A percentile compares a stretch with the other conserved stretches of the same genome.
These are phyloP conservation scores for Aurelia coerulea DNA, from an alignment of 30 jellyfish, hydroid and myxozoan species.

Conservation along the genomic window DNA sequence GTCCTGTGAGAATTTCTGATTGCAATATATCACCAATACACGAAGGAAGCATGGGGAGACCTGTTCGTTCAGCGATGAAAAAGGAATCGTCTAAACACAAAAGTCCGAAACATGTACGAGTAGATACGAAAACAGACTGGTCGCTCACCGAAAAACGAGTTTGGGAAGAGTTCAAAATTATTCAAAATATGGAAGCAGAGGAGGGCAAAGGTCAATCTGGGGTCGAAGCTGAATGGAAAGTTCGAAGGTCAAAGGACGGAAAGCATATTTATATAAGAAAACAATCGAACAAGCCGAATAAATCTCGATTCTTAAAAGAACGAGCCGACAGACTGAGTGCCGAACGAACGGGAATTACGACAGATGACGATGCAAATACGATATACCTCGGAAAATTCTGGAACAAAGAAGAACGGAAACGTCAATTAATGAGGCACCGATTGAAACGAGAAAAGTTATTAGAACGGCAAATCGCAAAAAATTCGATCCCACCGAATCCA, in stretches of 20 bases:
- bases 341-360: conserved; percentile 93
- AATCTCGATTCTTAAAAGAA: conserved; percentile 76
- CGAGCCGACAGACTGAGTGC: conserved; percentile 89
- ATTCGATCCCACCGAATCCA: conserved; percentile 65
- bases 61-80: conserved; percentile 65
- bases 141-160: conserved; percentile 90
- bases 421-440: conserved; percentile 84
- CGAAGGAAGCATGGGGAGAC: conserved; percentile 16
- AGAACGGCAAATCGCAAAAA: conserved; percentile 76
- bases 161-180: conserved; percentile 96
- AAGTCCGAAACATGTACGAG: conserved; percentile 83
- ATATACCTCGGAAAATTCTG: conserved; percentile 92
- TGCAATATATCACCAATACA: conserved; percentile 26
- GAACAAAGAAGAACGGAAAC: conserved; percentile 91
- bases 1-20: conserved; percentile 42
- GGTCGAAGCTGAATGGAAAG: conserved; percentile 96
- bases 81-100: conserved; percentile 48
- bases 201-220: conserved; percentile 68
- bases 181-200: conserved; percentile 93
- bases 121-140: conserved; percentile 94
- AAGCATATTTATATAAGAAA: conserved; percentile 90
- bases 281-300: conserved; percentile 72
- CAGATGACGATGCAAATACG: conserved; percentile 96
- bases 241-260: conserved; percentile 98
- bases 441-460: conserved; percentile 78